Evolutionary conservation across 2,113 vertebrate genomes (phyloP), one percentile per base, ranked within the genome.

Genomic region (Sturnira hondurensis): DNA sequence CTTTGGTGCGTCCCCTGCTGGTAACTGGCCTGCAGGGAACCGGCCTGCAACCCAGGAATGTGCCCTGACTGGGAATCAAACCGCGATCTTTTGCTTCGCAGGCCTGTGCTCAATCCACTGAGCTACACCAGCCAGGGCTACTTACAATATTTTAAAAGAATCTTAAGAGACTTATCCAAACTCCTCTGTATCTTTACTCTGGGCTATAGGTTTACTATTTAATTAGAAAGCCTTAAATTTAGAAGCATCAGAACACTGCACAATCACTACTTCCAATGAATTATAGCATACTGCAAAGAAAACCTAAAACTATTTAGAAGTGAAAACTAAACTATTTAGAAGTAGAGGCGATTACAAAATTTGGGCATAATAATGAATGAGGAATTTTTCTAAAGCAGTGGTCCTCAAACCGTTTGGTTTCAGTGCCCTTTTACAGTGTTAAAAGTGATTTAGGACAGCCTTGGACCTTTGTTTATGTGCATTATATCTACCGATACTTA

Each of bases 141-240:
- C 86, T 94, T 87, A 89, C 76, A 95, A 91, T 91, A 96, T 87
- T 95, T 94, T 61, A 95, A 88, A 95, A 86, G 67, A 96, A 94
- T 78, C 93, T 63, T 73, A 71, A 90, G 91, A 95, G 88, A 94
- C 41, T n/a, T 91, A 86, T 58, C 50, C 91, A 83, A 86, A 89
- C 61, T 76, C 84, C 68, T 52, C 58, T 91, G 22, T 78, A 92
- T 87, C 91, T 95, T 95, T 73, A 61, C 73, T 95, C 82, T 94
- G 92, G 61, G 26, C 74, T 96, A 97, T 86, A 93, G 95, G 78
- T 97, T 97, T 87, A 95, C 95, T 97, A 94, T 93, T 97, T 96
- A 95, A 96, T 94, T 94, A 90, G 90, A 67, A 93, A 94, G 82
- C 58, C 38, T 96, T 95, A 93, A 92, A 89, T 91, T 89, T 97